Conservation (phyloP, 2,113 vertebrate species). For the Phyllostomus discolor region DNA sequence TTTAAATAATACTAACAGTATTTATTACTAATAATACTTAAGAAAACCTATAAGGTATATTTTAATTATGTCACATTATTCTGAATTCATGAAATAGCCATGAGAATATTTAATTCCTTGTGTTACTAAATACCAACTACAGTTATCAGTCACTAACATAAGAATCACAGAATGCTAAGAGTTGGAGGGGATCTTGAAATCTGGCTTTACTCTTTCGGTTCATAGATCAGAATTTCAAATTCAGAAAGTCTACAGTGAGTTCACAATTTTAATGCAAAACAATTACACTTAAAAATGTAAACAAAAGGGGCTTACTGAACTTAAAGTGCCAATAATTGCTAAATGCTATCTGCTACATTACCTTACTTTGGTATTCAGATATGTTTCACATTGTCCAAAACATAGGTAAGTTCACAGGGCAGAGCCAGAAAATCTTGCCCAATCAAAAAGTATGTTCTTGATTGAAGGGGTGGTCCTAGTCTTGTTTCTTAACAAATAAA, state of each 20-base stretch:
- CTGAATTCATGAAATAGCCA: neutral
- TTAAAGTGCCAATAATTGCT: neutral
- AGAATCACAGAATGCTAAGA: neutral
- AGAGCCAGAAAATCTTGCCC: neutral
- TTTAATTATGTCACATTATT: neutral
- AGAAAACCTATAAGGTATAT: neutral
- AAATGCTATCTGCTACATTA: neutral
- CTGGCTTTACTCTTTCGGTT: neutral
- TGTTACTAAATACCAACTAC: neutral
- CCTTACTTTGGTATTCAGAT: neutral
- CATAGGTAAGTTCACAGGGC: neutral
- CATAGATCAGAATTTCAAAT: neutral
- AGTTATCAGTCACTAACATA: neutral
- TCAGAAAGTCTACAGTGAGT: neutral
- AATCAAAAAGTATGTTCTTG: neutral
- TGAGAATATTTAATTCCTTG: neutral
- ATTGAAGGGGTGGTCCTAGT: neutral
- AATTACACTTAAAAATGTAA: neutral
- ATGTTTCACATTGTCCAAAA: neutral
- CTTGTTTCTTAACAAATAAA: slow-evolving; percentile 1
- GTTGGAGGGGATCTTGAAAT: neutral
- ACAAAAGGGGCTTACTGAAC: neutral
- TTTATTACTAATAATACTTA: neutral
- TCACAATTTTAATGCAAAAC: neutral
- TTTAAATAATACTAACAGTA: neutral